Percentiles rank a stretch among this genome's conserved stretches.
Evolutionary conservation across 30 jellyfish, hydroid and myxozoan species (phyloP).

Genomic region (Turritopsis dohrnii): DNA sequence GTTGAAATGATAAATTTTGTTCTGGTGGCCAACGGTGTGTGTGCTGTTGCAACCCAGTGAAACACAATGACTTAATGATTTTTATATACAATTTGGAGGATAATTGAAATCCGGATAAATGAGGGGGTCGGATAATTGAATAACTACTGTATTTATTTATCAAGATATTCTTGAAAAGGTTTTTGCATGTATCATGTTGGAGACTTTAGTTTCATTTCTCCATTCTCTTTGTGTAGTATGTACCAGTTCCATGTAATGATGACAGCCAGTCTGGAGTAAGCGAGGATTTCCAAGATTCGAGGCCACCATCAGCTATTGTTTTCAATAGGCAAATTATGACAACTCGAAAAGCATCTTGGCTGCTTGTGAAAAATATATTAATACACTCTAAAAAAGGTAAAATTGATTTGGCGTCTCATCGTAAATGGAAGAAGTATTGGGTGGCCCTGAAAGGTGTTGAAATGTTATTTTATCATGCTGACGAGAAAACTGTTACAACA

Average conservation of each 20-base stretch:
- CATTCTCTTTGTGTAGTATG: constrained; percentile 33
- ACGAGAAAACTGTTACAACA: constrained; percentile 82
- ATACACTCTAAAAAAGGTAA: constrained; percentile 85
- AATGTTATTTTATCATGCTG: constrained; percentile 65
- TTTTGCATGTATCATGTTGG: not conserved
- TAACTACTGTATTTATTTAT: too few relatives aligned
- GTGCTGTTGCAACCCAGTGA: too few relatives aligned
- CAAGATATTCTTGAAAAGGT: not conserved
- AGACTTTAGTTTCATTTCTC: not conserved
- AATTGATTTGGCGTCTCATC: constrained; percentile 70
- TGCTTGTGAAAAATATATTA: constrained; percentile 63
- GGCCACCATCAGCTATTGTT: constrained; percentile 88
- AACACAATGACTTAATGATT: too few relatives aligned
- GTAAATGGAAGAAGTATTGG: constrained; percentile 95
- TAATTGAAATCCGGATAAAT: too few relatives aligned
- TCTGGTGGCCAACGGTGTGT: too few relatives aligned
- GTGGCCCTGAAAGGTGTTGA: constrained; percentile 90
- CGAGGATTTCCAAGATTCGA: constrained; percentile 71
- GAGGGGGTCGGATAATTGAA: too few relatives aligned
- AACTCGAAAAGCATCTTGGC: constrained; percentile 94
- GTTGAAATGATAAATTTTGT: too few relatives aligned
- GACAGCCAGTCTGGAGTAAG: constrained; percentile 54
- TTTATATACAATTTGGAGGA: too few relatives aligned
- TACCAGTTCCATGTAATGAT: constrained; percentile 46
- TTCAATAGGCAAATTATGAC: constrained; percentile 80